Evolutionary conservation across 2,797 vertebrate species (phyloP), one percentile per base, ranked within the genome.

Genomic region (Lagorchestes hirsutus): DNA sequence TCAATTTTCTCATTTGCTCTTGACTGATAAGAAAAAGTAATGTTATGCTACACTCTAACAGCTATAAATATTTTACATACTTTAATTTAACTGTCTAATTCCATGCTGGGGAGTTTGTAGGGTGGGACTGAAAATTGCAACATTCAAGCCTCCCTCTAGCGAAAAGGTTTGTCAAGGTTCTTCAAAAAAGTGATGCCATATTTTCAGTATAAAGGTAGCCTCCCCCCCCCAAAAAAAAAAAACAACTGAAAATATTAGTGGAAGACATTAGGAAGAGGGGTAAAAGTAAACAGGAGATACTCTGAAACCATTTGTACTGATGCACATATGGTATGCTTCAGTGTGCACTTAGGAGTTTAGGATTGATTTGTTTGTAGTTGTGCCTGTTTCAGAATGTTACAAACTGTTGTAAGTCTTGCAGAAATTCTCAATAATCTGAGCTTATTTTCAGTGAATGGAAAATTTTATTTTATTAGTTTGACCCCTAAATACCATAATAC

Each of bases 391-490:
- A 96, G 4, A 95, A 52, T 96, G 55, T 40, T 50, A 95, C 54
- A 97, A 95, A 62, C 46, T 91, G 24, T 95, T 96, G 90, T 90
- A 93, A 95, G 50, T 74, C 50, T 95, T 96, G 10, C 22, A 96
- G 58, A 94, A 11, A 27, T 40, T 55, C 24, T 96, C 93, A 95
- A 1, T 90, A 95, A 1, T 90, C 12, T 90, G 74, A 82, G 40
- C 95, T 57, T 97, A 0, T 94, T 91, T 91, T 28, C 12, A 13
- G 18, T 90, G 62, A 91, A 91, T 50, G 40, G 59, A 1, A 3
- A 52, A 95, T 93, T 96, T 94, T 34, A 95, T 2, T 96, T 62
- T 96, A 0, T 74, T 92, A 93, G 91, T 95, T 74, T 34, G 13
- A 90, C 92, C 54, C 34, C 54, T 59, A 93, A 93, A 29, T 93